Percentiles rank a stretch among this genome's conserved stretches.
These are phyloP conservation scores for Paradisaea rubra DNA, from an alignment of 2,113 vertebrate species.

Conservation along the genomic window DNA sequence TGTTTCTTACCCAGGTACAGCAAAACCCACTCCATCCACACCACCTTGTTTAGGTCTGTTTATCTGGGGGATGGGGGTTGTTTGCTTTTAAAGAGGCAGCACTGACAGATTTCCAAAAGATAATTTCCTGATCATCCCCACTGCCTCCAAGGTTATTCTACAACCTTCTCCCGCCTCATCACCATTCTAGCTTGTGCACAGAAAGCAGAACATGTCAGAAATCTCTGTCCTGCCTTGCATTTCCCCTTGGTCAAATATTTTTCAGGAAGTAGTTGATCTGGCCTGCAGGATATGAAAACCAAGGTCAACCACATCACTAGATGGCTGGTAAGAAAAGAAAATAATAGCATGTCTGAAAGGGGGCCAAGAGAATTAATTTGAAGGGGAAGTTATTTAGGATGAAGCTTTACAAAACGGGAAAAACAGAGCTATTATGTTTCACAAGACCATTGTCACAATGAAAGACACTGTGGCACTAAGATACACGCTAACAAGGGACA, in stretches of 20 bases:
- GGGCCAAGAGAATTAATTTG: conserved; percentile 26
- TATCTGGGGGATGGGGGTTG: neutral
- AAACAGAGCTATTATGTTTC: neutral
- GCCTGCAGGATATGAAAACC: conserved; percentile 41
- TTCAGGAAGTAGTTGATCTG: conserved; percentile 49
- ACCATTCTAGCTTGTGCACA: neutral
- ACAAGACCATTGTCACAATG: neutral
- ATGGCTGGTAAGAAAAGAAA: conserved; percentile 34
- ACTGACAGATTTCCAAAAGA: neutral
- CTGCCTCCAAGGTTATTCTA: neutral
- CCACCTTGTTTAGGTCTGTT: neutral
- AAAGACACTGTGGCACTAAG: neutral
- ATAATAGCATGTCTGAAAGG: neutral
- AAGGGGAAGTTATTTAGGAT: conserved; percentile 38
- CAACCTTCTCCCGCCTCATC: neutral
- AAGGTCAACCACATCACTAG: conserved; percentile 42
- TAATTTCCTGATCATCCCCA: neutral
- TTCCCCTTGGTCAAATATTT: conserved; percentile 29
- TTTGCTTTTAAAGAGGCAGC: neutral
- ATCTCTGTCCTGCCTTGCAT: neutral
- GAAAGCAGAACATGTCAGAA: neutral
- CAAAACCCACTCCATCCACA: neutral
- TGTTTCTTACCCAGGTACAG: neutral
- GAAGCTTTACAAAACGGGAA: conserved; percentile 23
- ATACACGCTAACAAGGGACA: neutral